Base-by-base conservation (phyloP, 2,888 invertebrate species). In the Urechis unicinctus region DNA sequence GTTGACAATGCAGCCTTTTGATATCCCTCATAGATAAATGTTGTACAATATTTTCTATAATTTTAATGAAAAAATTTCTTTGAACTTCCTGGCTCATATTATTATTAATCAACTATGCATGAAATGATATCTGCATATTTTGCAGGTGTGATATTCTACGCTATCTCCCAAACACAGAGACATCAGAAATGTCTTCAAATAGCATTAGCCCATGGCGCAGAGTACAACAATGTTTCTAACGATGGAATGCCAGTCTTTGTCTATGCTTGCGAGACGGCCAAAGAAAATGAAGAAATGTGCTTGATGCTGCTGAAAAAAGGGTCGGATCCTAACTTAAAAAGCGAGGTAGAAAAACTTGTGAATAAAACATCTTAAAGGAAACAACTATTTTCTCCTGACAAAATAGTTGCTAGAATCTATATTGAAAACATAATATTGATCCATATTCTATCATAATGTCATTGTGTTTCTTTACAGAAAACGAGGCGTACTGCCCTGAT, bases 111-210 rank as follows among this genome's bases (percentile, higher is more conserved):
- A n/a, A n/a, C n/a, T n/a, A n/a, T 36, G 17, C 17, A 36, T 36
- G 17, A 36, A 36, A 36, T 13, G 29, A 21, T 6, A 24, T 17
- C 48, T 47, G 24, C 13, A 26, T 50, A 13, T 45, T 52, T 51
- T 17, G 4, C 62, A 76, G 77, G 75, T 43, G 71, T 77, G 45
- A 55, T 78, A 31, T 78, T 72, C 59, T 74, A 75, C 64, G 73
- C 74, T 51, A 71, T 77, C 36, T 66, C 71, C 17, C 71, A 75
- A 5, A 75, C 78, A 1, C 69, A 74, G 50, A 63, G 78, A 13
- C 78, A 78, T 63, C 64, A 66, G n/a, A 69, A 70, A 52, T 77
- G 77, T 61, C 52, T 76, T 44, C 72, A 77, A 51, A 63, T 78
- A 30, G 74, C 71, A 5, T 61, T 78, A 1, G 57, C 63, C 28